A percentile compares a stretch with the other conserved stretches of the same genome.
Conservation (phyloP, 2,797 vertebrate species). For the Odontamblyopus lacepedii region DNA sequence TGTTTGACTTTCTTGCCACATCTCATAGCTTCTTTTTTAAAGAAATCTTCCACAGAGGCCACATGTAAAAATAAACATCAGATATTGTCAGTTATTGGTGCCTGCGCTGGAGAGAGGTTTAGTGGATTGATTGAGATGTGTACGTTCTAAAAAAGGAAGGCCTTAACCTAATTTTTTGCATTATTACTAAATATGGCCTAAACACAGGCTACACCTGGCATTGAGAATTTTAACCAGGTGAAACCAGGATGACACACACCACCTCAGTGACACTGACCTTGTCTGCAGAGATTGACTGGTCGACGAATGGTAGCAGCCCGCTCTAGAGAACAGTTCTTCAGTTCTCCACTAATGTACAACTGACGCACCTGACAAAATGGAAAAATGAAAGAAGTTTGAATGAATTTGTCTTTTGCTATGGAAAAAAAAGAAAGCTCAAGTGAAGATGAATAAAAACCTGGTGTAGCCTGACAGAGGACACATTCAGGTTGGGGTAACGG, state of each 20-base stretch:
- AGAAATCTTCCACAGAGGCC: constrained; percentile 17
- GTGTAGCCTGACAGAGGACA: constrained; percentile 86
- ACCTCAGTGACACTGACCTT: constrained; percentile 69
- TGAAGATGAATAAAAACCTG: constrained; percentile 76
- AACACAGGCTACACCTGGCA: not conserved
- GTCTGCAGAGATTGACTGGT: constrained; percentile 85
- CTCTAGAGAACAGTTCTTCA: constrained; percentile 84
- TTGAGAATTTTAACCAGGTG: not conserved
- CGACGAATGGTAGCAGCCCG: constrained; percentile 85
- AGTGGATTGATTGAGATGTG: not conserved
- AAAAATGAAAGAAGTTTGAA: not conserved
- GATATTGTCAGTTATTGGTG: constrained; percentile 12
- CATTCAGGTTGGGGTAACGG: constrained; percentile 94
- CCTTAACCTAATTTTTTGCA: not conserved
- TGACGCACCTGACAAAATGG: constrained; percentile 85
- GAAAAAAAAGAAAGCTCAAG: not conserved
- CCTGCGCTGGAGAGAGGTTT: constrained; percentile 3
- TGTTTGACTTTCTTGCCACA: constrained; percentile 20
- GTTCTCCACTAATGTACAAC: constrained; percentile 85
- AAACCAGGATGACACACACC: too few species aligned
- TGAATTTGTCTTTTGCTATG: too few species aligned
- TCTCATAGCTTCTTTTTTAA: constrained; percentile 16
- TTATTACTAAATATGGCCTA: not conserved
- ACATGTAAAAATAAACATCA: constrained; percentile 40
- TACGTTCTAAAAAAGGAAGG: constrained; percentile 1